phyloP scores from a whole-genome alignment of 2,888 invertebrate species.

The Crepidodera aurea region DNA sequence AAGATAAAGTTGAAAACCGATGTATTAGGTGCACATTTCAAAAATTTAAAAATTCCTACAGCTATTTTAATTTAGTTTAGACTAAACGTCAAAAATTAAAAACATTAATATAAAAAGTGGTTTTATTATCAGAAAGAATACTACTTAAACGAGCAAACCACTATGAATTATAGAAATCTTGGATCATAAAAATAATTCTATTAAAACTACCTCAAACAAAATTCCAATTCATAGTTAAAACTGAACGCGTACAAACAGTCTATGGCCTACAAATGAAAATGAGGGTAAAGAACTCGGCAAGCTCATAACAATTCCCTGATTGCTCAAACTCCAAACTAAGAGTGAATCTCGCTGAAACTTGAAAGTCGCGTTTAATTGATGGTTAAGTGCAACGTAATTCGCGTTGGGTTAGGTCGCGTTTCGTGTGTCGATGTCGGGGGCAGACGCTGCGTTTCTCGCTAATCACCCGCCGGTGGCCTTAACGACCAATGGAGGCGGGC shows the following conservation, averaged over 20 bases:
- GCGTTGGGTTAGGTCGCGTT: conserved; percentile 54
- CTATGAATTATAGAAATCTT: too few species aligned
- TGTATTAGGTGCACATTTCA: too few species aligned
- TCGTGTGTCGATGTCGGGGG: conserved; percentile 25
- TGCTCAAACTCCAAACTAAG: conserved; percentile 21
- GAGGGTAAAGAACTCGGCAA: background rate
- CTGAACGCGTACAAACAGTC: background rate
- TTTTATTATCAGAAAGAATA: too few species aligned
- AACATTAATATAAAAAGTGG: too few species aligned
- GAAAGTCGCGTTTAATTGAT: conserved; percentile 48
- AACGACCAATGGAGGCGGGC: conserved; percentile 50
- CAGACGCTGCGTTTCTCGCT: conserved; percentile 40
- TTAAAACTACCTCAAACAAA: too few species aligned
- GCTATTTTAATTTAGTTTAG: too few species aligned
- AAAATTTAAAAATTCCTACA: too few species aligned
- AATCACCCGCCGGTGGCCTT: conserved; percentile 46
- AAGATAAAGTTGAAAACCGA: too few species aligned
- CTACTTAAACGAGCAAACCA: too few species aligned
- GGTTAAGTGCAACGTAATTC: conserved; percentile 50
- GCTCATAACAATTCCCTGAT: conserved; percentile 19
- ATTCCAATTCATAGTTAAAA: too few species aligned
- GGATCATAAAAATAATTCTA: too few species aligned
- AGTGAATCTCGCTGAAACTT: conserved; percentile 21
- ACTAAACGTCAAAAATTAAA: too few species aligned
- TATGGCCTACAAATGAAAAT: background rate